Percentiles rank a stretch among this genome's conserved stretches.
Evolutionary conservation across 2,888 invertebrate species (phyloP).

Genomic region (Acleris literana): DNA sequence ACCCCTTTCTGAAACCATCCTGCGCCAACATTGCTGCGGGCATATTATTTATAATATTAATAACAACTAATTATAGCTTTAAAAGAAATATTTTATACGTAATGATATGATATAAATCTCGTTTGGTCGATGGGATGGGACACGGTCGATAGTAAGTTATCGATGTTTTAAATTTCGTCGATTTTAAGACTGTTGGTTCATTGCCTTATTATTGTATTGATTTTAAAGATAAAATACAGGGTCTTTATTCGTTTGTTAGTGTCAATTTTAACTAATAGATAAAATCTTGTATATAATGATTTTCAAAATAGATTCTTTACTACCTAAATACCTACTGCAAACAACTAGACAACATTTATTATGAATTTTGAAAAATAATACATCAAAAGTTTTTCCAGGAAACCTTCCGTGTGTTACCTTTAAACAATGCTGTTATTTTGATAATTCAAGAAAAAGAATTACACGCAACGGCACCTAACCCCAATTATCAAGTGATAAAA

Average conservation of each 20-base stretch:
- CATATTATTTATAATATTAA: slow-evolving; percentile 81
- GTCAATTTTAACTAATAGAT: no score
- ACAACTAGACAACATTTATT: no score
- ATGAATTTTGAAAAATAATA: no score
- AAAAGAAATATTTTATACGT: slow-evolving; percentile 82
- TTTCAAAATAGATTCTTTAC: no score
- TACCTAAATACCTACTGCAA: no score
- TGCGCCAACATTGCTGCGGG: slow-evolving; percentile 55
- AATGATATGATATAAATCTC: slow-evolving; percentile 83
- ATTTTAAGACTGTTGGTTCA: slow-evolving; percentile 37
- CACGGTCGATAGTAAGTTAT: slow-evolving; percentile 42
- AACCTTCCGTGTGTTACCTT: no score
- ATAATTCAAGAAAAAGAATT: neutral
- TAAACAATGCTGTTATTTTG: no score
- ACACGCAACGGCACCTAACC: neutral
- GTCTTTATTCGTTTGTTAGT: no score
- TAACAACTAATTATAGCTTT: slow-evolving; percentile 82
- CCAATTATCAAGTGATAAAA: neutral
- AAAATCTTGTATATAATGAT: no score
- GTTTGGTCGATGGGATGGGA: slow-evolving; percentile 60
- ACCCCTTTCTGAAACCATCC: slow-evolving; percentile 38
- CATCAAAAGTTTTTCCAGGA: no score
- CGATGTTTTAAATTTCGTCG: slow-evolving; percentile 45
- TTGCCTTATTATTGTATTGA: neutral
- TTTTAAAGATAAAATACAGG: no score